Base-by-base conservation (phyloP, 2,888 invertebrate species). In the Stenodema calcarata region DNA sequence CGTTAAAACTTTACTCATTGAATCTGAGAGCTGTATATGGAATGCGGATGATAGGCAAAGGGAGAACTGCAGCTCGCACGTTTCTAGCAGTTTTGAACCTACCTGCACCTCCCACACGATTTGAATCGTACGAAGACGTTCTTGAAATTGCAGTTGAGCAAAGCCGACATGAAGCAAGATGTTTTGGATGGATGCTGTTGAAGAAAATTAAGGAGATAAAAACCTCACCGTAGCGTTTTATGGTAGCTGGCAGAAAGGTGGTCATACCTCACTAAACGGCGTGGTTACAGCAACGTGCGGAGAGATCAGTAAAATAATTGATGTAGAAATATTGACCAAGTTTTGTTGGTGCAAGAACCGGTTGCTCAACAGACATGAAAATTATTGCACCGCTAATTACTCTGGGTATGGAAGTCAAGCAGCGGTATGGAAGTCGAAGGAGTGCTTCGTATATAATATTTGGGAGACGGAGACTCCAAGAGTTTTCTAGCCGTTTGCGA, bases 371-470 rank as follows among this genome's bases (percentile, higher is more conserved):
- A 9, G n/a, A 0, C 50, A 50, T n/a, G n/a, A 18, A 23, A 16
- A 70, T 27, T 2, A 35, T 35, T 70, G 70, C 35, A 2, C 28
- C 16, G 27, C 70, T 0, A 70, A 27, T 18, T 70, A 23, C 16
- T 6, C 14, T 16, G 76, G 76, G n/a, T n/a, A n/a, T n/a, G n/a
- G n/a, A n/a, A n/a, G n/a, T 76, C 76, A 14, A 76, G 76, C 41
- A 41, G 76, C 18, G 75, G 81, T 0, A 87, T 87, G 87, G 85
- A 87, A 47, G 50, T 70, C 44, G 73, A 28, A 14, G 87, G 81
- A 11, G 85, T 85, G 3, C 18, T 76, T 9, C 30, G 41, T 4
- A 85, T 87, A 18, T 88, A n/a, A 4, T 75, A 14, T 14, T 75
- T 27, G 2, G 73, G 73, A 6, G 73, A 73, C 73, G 73, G 73